Evolutionary conservation across 2,888 invertebrate species (phyloP).

Genomic region (Pelosia muscerda): DNA sequence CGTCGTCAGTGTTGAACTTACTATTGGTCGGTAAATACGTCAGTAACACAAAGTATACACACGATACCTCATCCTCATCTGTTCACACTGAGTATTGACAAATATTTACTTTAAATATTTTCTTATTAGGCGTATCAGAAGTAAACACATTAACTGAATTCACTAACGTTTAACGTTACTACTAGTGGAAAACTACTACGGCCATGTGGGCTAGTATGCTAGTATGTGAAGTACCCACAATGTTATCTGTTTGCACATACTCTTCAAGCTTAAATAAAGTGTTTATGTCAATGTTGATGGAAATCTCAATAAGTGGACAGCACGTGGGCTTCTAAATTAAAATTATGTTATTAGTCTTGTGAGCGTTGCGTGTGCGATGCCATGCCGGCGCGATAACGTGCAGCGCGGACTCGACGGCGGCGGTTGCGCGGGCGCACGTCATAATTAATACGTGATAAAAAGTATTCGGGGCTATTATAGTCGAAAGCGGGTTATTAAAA

Average conservation of each 20-base stretch:
- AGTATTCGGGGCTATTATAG: conserved; percentile 4
- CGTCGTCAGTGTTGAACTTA: not conserved
- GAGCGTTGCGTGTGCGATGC: conserved; percentile 24
- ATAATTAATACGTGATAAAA: conserved; percentile 30
- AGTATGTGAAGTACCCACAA: not conserved
- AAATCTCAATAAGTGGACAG: conserved; percentile 33
- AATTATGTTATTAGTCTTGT: conserved; percentile 46
- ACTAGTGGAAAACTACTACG: not conserved
- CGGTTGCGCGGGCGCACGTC: conserved; percentile 40
- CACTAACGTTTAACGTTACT: not conserved
- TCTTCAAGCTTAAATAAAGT: conserved; percentile 3
- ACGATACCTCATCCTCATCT: not conserved
- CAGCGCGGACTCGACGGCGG: conserved; percentile 28
- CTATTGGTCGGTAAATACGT: not conserved
- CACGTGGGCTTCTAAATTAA: conserved; percentile 34
- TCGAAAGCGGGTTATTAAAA: conserved; percentile 2
- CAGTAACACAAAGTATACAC: not conserved
- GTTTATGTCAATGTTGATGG: conserved; percentile 25
- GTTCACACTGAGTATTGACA: not conserved
- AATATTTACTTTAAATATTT: conserved; percentile 6
- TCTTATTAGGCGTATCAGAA: not conserved
- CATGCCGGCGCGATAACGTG: conserved; percentile 7
- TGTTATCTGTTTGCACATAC: conserved; percentile 25
- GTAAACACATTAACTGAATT: conserved; percentile 8
- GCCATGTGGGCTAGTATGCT: conserved; percentile 8